phyloP scores from a whole-genome alignment of 2,888 invertebrate species.

The Deroplatys truncata region DNA sequence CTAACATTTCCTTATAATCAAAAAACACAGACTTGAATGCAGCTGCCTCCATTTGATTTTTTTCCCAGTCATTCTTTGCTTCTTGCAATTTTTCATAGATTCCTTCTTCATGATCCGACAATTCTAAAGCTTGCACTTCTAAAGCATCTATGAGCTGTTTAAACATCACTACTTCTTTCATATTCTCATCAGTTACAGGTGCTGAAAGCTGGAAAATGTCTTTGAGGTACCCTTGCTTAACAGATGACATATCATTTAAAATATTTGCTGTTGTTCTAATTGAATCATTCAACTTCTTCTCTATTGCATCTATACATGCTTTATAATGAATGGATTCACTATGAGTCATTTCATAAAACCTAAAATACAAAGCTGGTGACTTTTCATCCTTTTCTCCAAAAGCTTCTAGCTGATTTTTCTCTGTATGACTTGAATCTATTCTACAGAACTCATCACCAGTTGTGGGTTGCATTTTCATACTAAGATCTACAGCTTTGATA shows the following conservation, averaged over 20 bases:
- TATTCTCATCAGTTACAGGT: not conserved
- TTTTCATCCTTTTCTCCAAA: not conserved
- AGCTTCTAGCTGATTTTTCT: not conserved
- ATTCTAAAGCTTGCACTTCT: not conserved
- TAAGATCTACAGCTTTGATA: not conserved
- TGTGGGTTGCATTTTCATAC: not conserved
- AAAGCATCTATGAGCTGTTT: not conserved
- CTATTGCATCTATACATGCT: not conserved
- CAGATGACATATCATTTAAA: not conserved
- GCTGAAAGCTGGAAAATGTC: not conserved
- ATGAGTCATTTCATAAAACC: not conserved
- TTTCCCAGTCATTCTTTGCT: not conserved
- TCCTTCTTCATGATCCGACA: not conserved
- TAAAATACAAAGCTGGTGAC: not conserved
- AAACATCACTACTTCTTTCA: not conserved
- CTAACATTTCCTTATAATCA: not conserved
- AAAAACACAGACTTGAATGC: not conserved
- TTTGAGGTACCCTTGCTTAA: not conserved
- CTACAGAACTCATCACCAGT: not conserved
- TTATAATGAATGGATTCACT: not conserved
- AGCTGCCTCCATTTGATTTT: not conserved
- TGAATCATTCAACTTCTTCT: not conserved
- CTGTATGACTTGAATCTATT: not conserved
- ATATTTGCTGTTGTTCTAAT: not conserved
- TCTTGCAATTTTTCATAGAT: not conserved